These are phyloP conservation scores for Amphiura filiformis DNA, from an alignment of 35 echinoderm and acorn worm species.

Conservation along the genomic window DNA sequence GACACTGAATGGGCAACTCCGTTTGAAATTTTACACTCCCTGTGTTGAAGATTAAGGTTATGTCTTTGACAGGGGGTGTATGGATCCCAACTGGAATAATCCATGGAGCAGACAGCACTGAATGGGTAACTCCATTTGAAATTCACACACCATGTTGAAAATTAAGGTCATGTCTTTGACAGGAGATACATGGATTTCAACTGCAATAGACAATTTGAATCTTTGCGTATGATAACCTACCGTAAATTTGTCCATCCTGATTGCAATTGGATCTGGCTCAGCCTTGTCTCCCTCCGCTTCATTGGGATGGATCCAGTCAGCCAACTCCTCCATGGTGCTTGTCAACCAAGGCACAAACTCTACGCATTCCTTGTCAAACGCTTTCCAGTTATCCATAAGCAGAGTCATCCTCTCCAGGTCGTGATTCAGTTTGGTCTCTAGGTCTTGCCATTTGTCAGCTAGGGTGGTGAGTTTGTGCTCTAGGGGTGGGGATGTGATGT, in stretches of 20 bases:
- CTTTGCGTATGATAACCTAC: slow-evolving; percentile 62
- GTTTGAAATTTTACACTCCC: too few species aligned
- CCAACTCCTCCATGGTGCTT: slow-evolving; percentile 42
- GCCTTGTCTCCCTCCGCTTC: slow-evolving; percentile 25
- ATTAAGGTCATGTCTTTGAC: too few species aligned
- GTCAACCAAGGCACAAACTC: slow-evolving; percentile 73
- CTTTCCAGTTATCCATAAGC: slow-evolving; percentile 72
- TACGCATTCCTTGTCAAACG: slow-evolving; percentile 62
- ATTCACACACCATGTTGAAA: too few species aligned
- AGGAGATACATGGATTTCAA: too few species aligned
- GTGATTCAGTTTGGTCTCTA: slow-evolving; percentile 48
- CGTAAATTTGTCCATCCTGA: slow-evolving; percentile 76
- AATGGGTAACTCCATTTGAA: too few species aligned
- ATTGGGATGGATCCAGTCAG: slow-evolving; percentile 42
- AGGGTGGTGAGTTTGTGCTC: slow-evolving; percentile 49
- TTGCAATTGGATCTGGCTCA: slow-evolving; percentile 34
- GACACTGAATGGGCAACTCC: too few species aligned
- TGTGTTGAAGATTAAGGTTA: too few species aligned
- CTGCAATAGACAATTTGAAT: too few species aligned
- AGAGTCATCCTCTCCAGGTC: slow-evolving; percentile 61
- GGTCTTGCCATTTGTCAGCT: slow-evolving; percentile 63
- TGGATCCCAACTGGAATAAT: too few species aligned
- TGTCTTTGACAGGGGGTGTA: too few species aligned
- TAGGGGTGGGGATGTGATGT: slow-evolving; percentile 59
- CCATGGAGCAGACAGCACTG: too few species aligned